These are phyloP conservation scores for Lamellibrachia satsuma DNA, from an alignment of 2,888 invertebrate genomes.

Conservation along the genomic window DNA sequence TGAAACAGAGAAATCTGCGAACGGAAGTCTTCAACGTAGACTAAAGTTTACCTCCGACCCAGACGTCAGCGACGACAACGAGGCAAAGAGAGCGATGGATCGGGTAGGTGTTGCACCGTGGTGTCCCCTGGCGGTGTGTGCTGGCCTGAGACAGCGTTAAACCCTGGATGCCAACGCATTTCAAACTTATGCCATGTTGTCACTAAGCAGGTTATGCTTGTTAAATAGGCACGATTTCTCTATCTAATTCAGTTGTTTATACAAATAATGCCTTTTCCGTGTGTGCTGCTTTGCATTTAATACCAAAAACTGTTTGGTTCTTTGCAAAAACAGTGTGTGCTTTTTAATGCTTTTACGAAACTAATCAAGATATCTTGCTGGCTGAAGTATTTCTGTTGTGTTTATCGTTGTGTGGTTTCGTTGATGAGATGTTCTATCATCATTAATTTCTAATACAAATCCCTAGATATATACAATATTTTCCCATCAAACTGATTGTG, in stretches of 20 bases:
- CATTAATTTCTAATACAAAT: neutral
- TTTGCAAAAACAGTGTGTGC: neutral
- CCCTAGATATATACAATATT: neutral
- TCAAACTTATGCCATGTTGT: neutral
- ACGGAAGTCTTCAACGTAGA: conserved; percentile 24
- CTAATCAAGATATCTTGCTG: neutral
- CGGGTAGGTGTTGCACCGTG: conserved; percentile 13
- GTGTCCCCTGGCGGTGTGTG: neutral
- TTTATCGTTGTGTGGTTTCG: neutral
- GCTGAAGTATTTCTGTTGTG: neutral
- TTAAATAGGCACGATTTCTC: neutral
- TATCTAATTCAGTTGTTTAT: too few relatives aligned
- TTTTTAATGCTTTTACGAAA: neutral
- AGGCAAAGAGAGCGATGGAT: conserved; percentile 23
- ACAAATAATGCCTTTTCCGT: neutral
- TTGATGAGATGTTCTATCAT: neutral
- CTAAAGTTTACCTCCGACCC: neutral
- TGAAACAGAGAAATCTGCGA: conserved; percentile 25
- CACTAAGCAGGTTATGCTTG: neutral
- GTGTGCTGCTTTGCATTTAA: neutral
- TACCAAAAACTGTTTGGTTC: neutral
- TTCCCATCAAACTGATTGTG: neutral
- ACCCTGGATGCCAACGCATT: neutral
- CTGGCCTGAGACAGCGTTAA: neutral
- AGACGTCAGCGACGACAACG: neutral